Conservation (phyloP, 2,797 vertebrate genomes). For the Paramormyrops hopkinsi region DNA sequence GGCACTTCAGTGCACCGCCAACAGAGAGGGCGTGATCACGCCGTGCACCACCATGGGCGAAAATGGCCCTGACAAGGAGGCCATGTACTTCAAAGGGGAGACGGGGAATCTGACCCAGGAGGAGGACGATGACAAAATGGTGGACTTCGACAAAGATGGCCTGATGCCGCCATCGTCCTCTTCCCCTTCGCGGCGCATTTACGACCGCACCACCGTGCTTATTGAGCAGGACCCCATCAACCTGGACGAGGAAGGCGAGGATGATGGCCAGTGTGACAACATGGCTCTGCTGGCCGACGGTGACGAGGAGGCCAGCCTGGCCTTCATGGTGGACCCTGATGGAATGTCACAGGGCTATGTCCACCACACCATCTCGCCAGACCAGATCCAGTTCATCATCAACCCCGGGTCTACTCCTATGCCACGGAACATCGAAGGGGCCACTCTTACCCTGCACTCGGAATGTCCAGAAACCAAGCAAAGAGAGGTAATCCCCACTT, state of each 20-base stretch:
- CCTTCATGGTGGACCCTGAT: slow-evolving; percentile 83
- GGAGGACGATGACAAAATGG: slow-evolving; percentile 62
- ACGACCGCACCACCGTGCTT: slow-evolving; percentile 93
- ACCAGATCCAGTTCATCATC: slow-evolving; percentile 97
- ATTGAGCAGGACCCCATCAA: slow-evolving; percentile 92
- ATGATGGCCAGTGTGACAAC: slow-evolving; percentile 76
- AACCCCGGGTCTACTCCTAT: slow-evolving; percentile 98
- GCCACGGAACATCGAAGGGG: slow-evolving; percentile 97
- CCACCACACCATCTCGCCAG: slow-evolving; percentile 95
- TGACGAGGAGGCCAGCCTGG: slow-evolving; percentile 78
- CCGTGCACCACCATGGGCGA: slow-evolving; percentile 81
- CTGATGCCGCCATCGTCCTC: slow-evolving; percentile 61
- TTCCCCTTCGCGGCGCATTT: slow-evolving; percentile 66
- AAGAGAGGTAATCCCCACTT: slow-evolving; percentile 72
- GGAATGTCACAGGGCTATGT: slow-evolving; percentile 96
- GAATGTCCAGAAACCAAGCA: slow-evolving; percentile 96
- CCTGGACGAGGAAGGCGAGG: slow-evolving; percentile 84
- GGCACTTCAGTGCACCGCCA: slow-evolving; percentile 29
- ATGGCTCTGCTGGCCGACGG: slow-evolving; percentile 82
- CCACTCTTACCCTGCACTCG: slow-evolving; percentile 91
- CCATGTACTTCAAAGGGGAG: slow-evolving; percentile 78
- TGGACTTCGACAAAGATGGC: slow-evolving; percentile 70
- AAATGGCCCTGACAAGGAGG: slow-evolving; percentile 78
- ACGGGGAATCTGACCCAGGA: slow-evolving; percentile 57
- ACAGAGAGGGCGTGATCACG: slow-evolving; percentile 54